Conservation (phyloP, 1,140 invertebrate genomes). For the Trichonephila inaurata region DNA sequence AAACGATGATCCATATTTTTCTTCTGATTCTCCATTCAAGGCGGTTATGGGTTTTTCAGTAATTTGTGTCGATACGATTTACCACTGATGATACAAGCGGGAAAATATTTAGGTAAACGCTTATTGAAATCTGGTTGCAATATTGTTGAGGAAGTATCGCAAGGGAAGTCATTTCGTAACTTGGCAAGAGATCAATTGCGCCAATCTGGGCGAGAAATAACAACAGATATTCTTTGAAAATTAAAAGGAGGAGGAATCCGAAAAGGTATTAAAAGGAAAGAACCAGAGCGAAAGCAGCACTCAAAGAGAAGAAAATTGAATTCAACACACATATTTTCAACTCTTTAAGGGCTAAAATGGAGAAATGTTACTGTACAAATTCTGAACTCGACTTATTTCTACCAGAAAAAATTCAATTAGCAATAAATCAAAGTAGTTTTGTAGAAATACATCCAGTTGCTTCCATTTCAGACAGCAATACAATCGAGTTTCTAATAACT, state of each 20-base stretch:
- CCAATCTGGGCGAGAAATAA: background rate
- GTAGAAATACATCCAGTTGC: conserved; percentile 10
- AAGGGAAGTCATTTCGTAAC: background rate
- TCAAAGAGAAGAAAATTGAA: background rate
- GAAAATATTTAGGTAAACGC: background rate
- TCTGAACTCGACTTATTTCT: too few species aligned
- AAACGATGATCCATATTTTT: background rate
- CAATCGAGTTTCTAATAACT: background rate
- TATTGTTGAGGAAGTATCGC: background rate
- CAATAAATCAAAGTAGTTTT: background rate
- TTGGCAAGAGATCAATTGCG: background rate
- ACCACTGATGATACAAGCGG: background rate
- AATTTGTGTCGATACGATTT: background rate
- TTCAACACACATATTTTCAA: background rate
- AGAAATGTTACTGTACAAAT: too few species aligned
- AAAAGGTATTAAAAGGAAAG: background rate
- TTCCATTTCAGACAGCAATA: background rate
- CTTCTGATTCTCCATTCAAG: background rate
- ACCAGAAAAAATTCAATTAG: background rate
- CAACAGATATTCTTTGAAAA: background rate
- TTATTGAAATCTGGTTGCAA: background rate
- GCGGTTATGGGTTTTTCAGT: background rate
- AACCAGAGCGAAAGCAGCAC: background rate
- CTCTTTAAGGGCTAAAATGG: too few species aligned
- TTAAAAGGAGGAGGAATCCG: background rate